Base-by-base conservation (phyloP, 1,140 invertebrate species). In the Drosophila obscura region DNA sequence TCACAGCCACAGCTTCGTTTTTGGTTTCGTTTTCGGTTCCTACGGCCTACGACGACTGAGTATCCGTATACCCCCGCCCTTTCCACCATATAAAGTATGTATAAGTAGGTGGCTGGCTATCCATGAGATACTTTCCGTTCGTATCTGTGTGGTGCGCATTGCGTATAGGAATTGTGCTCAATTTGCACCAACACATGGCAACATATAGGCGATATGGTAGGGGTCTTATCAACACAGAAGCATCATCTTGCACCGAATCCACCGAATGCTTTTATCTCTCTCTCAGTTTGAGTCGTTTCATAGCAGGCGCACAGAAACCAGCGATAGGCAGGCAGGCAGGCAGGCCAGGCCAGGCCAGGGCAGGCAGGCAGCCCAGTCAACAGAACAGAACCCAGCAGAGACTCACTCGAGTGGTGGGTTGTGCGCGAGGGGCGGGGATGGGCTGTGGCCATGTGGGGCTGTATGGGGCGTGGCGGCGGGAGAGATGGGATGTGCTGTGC, bases 261-360 rank as follows among this genome's bases (percentile, higher is more conserved):
- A 76, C 78, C 88, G 80, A 80, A 89, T 88, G 83, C 83, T 88
- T 88, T 88, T 88, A 88, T 88, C 83, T 88, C 83, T 88, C 83
- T 88, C 83, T 88, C 83, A 88, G 83, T 88, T 88, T 88, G 83
- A 88, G 83, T 88, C 83, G 84, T 88, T 88, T 88, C 58, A 59
- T 68, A 88, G 88, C 83, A 88, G 83, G 83, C 83, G 83, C 77
- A 77, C 83, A 88, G 83, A 56, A 89, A 73, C n/a, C 44, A 15
- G 15, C 59, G 39, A 76, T 50, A 73, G 76, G 46, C 35, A 19
- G 57, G 64, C 64, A n/a, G n/a, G 64, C 64, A 71, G 53, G 68
- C 63, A 8, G 26, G 26, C 8, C 74, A 71, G 79, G 80, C 77
- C 78, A 88, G 7, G 2, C 28, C 28, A 31, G 28, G 7, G 7